Evolutionary conservation across 2,888 invertebrate species (phyloP).

Genomic region (Clivina fossor): DNA sequence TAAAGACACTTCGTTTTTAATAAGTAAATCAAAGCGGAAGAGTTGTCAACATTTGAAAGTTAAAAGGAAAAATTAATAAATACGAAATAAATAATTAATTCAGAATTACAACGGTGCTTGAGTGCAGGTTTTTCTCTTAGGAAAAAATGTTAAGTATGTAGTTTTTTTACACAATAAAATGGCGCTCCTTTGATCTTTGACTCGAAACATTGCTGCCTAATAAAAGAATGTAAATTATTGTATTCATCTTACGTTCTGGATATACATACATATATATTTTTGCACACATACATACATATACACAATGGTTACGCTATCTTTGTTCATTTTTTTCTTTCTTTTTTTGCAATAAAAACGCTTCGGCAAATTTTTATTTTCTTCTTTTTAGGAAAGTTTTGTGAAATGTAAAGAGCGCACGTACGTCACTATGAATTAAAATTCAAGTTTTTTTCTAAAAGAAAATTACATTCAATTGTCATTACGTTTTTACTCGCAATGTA

Average conservation of each 20-base stretch:
- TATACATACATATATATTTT: slow-evolving; percentile 2
- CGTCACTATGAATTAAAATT: slow-evolving; percentile 24
- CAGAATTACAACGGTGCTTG: too few species aligned
- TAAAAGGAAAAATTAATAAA: too few species aligned
- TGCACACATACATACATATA: neutral
- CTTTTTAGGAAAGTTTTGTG: slow-evolving; percentile 18
- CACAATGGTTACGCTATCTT: slow-evolving; percentile 12
- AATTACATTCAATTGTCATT: slow-evolving; percentile 18
- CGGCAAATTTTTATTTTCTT: slow-evolving; percentile 16
- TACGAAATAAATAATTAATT: too few species aligned
- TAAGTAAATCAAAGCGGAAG: too few species aligned
- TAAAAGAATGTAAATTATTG: slow-evolving; percentile 25
- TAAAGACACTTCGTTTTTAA: too few species aligned
- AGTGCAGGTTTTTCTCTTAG: too few species aligned
- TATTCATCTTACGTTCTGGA: slow-evolving; percentile 16
- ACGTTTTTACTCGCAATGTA: too few species aligned
- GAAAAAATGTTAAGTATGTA: neutral
- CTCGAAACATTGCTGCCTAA: slow-evolving; percentile 14
- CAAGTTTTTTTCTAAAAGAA: slow-evolving; percentile 14
- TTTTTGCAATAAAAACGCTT: slow-evolving; percentile 21
- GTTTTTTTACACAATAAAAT: slow-evolving; percentile 15
- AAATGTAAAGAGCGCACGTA: slow-evolving; percentile 7
- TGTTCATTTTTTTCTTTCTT: slow-evolving; percentile 16
- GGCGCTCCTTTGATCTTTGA: slow-evolving; percentile 13
- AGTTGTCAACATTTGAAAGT: too few species aligned